Base-by-base conservation (phyloP, 2,888 invertebrate species). In the Falcaria lacertinaria region DNA sequence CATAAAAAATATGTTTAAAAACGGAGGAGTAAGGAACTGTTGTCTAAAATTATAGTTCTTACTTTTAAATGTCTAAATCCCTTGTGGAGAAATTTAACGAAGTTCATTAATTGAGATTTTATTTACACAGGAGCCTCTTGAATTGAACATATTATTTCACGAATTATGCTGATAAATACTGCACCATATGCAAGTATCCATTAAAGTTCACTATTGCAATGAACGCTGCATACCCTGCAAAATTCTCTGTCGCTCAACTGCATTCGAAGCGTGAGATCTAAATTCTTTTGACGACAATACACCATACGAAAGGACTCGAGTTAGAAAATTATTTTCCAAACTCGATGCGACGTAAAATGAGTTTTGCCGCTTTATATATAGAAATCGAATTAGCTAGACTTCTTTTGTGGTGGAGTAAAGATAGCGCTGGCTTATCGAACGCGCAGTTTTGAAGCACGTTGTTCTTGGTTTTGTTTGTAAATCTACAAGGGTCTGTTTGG, bases 271-370 rank as follows among this genome's bases (percentile, higher is more conserved):
- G 59, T 62, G 62, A 59, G 69, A 70, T 69, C 63, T 68, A 65
- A 37, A 69, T 64, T 66, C 64, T 72, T 67, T 62, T 63, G 70
- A 71, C 64, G 68, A 60, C 61, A 57, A 60, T 57, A 59, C 53
- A 48, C 42, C 42, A 47, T 53, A 55, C 63, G 66, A 69, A 69
- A 66, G 58, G 58, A 46, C 45, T 57, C 39, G 42, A 52, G 43
- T 48, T 48, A 49, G 58, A 64, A 64, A 68, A 64, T 58, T 53
- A 66, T 67, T 37, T 60, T 60, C 46, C 36, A 41, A 45, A 50
- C 33, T 41, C 45, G 41, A 11, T 41, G 33, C 42, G 41, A 52
- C 44, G 55, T 39, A 51, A 66, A 60, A 50, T 64, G 50, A 33
- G 42, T 53, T 57, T 47, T 62, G 58, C 44, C 35, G 25, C 37